Percentiles rank a stretch among this genome's conserved stretches.
These are phyloP conservation scores for Seira ritae DNA, from an alignment of 2,888 invertebrate genomes.

Conservation along the genomic window DNA sequence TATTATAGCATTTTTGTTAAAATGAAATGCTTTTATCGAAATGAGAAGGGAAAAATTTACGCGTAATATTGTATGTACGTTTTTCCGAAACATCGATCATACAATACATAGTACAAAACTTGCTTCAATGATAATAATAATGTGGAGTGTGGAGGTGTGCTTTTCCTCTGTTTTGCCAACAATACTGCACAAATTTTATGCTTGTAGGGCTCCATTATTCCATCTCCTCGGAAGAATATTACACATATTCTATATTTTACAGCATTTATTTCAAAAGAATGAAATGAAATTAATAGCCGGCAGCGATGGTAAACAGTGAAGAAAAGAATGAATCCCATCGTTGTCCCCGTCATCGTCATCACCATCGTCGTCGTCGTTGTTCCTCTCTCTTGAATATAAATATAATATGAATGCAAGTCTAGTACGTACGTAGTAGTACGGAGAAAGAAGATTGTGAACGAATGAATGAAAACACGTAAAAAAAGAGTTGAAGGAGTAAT, in stretches of 20 bases:
- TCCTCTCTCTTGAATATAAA: slow-evolving; percentile 35
- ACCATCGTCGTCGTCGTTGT: background rate
- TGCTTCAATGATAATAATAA: too few species aligned
- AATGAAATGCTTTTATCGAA: too few species aligned
- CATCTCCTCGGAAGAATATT: slow-evolving; percentile 63
- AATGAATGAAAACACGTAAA: background rate
- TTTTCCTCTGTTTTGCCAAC: too few species aligned
- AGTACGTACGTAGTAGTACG: background rate
- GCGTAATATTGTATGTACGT: too few species aligned
- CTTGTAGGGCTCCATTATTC: too few species aligned
- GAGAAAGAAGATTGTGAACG: background rate
- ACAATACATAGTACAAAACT: too few species aligned
- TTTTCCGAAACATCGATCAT: too few species aligned
- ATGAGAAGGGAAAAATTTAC: too few species aligned
- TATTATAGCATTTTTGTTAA: background rate
- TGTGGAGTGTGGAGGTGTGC: too few species aligned
- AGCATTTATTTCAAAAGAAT: slow-evolving; percentile 73
- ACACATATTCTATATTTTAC: slow-evolving; percentile 73
- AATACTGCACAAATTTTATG: too few species aligned
- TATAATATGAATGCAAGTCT: slow-evolving; percentile 13
- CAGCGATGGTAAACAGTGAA: slow-evolving; percentile 73
- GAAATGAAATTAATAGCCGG: slow-evolving; percentile 74
- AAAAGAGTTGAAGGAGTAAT: slow-evolving; percentile 7
- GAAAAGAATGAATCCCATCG: slow-evolving; percentile 62
- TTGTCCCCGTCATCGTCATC: slow-evolving; percentile 17